Conservation (phyloP, 1,140 invertebrate species). For the Calliphora vicina region DNA sequence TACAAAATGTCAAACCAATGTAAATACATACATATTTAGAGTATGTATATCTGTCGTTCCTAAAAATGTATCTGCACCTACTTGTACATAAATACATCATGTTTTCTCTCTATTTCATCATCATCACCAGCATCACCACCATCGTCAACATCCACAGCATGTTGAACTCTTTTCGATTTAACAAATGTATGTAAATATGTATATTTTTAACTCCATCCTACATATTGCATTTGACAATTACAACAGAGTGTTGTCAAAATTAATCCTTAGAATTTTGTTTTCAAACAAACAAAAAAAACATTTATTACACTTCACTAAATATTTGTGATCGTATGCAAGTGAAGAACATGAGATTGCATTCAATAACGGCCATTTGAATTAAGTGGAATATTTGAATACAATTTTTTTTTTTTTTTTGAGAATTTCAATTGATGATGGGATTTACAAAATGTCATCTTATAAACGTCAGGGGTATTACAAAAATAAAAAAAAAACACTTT, state of each 20-base stretch:
- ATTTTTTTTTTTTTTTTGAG: not conserved
- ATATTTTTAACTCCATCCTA: not conserved
- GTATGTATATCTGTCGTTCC: not conserved
- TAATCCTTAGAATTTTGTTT: conserved; percentile 21
- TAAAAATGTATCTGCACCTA: not conserved
- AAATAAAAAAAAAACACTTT: not conserved
- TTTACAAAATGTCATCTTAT: not conserved
- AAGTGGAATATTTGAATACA: not conserved
- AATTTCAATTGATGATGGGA: not conserved
- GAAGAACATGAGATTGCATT: not conserved
- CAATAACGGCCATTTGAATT: not conserved
- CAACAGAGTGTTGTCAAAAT: conserved; percentile 21
- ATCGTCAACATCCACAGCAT: not conserved
- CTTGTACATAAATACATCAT: conserved; percentile 1
- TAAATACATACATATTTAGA: not conserved
- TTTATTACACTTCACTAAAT: conserved; percentile 1
- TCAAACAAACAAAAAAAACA: not conserved
- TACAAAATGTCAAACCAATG: conserved; percentile 32
- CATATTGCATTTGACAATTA: conserved; percentile 21
- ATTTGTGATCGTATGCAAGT: not conserved
- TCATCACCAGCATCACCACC: not conserved
- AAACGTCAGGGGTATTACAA: not conserved
- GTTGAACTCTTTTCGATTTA: not conserved
- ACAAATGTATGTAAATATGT: not conserved
- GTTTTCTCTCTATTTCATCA: not conserved